phyloP scores from a whole-genome alignment of 2,797 vertebrate genomes.

The Typhlichthys eigenmanni region DNA sequence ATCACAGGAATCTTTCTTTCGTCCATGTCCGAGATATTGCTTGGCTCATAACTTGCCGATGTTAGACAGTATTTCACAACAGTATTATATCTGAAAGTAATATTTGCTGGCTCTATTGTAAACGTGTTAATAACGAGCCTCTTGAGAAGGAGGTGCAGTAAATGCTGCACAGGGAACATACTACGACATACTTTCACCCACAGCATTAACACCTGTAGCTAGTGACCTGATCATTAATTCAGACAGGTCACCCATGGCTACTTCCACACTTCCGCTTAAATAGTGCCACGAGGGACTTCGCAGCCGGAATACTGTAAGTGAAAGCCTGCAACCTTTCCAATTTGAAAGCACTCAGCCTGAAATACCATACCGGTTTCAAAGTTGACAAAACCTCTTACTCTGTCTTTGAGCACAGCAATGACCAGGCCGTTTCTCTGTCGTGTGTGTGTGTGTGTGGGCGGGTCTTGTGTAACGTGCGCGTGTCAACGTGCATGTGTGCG shows the following conservation, averaged over 20 bases:
- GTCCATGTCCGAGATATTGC: too few relatives aligned
- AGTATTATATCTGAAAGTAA: neutral
- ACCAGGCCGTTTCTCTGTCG: neutral
- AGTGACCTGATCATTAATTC: conserved; percentile 42
- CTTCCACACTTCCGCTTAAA: conserved; percentile 29
- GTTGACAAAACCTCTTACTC: conserved; percentile 22
- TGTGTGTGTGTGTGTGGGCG: conserved; percentile 23
- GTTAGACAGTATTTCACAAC: neutral
- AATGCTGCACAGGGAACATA: neutral
- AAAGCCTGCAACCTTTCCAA: conserved; percentile 47
- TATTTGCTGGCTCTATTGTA: conserved; percentile 9
- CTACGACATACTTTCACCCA: neutral
- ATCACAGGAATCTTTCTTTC: neutral
- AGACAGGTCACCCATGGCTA: conserved; percentile 17
- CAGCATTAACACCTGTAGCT: conserved; percentile 24
- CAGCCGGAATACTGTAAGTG: conserved; percentile 35
- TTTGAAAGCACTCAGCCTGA: conserved; percentile 52
- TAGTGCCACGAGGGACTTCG: conserved; percentile 28
- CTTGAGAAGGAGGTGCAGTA: neutral
- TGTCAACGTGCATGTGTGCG: neutral
- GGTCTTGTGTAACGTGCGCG: conserved; percentile 7
- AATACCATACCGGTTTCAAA: conserved; percentile 45
- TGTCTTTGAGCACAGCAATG: conserved; percentile 5
- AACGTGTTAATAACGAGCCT: neutral
- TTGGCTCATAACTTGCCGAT: neutral